Conservation (phyloP, 2,113 vertebrate species). For the Arenaria interpres region DNA sequence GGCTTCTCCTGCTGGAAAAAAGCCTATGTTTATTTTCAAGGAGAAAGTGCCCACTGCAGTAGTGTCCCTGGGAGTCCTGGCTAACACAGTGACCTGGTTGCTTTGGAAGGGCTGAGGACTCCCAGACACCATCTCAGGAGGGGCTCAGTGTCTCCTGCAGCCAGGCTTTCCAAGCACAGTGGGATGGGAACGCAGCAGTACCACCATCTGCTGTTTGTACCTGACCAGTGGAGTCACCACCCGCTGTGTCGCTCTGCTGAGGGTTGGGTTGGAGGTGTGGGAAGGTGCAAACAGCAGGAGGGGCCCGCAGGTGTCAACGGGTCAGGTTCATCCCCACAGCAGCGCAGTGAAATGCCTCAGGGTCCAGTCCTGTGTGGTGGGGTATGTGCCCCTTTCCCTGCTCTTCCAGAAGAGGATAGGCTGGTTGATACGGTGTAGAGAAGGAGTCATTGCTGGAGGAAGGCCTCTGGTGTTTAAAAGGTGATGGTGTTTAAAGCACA, state of each 20-base stretch:
- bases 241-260: fast-evolving
- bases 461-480: neutral
- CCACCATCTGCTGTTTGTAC: neutral
- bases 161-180: neutral
- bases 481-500: neutral
- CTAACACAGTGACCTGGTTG: neutral
- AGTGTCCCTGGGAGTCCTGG: neutral
- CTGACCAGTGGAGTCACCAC: neutral
- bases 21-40: neutral
- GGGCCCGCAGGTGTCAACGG: neutral
- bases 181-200: fast-evolving
- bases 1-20: neutral
- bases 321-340: neutral
- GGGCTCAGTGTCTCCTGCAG: neutral
- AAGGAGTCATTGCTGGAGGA: neutral
- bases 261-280: neutral
- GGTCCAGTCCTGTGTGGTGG: fast-evolving
- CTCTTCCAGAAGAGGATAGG: neutral
- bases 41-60: neutral
- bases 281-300: neutral
- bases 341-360: neutral
- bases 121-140: neutral
- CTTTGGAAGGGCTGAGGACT: neutral
- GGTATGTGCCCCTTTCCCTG: neutral
- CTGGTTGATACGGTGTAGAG: neutral